phyloP scores from a whole-genome alignment of 2,888 invertebrate genomes.

The Agonopterix heracliana region DNA sequence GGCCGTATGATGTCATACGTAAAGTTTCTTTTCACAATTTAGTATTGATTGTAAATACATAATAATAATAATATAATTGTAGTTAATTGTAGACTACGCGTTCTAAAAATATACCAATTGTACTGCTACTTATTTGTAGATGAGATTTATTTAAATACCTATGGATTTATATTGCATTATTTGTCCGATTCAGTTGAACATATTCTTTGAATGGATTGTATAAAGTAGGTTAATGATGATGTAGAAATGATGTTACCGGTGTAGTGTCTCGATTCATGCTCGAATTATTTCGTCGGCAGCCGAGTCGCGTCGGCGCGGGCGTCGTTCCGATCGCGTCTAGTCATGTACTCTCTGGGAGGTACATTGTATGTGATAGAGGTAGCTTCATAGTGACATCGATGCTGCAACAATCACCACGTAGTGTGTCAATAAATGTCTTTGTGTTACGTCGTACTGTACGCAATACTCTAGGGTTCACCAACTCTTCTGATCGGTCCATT shows the following conservation, averaged over 20 bases:
- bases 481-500: conserved; percentile 33
- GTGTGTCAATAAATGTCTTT: conserved; percentile 35
- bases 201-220: conserved; percentile 52
- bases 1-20: conserved; percentile 63
- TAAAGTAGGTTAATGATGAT: conserved; percentile 64
- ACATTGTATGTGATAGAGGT: conserved; percentile 52
- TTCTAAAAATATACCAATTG: conserved; percentile 34
- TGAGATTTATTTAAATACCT: conserved; percentile 15
- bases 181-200: conserved; percentile 7
- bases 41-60: conserved; percentile 70
- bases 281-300: conserved; percentile 7
- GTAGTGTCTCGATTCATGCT: conserved; percentile 25
- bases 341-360: conserved; percentile 48
- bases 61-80: conserved; percentile 42
- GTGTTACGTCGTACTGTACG: background rate
- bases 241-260: conserved; percentile 27
- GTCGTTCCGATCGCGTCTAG: conserved; percentile 57
- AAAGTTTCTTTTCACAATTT: conserved; percentile 47
- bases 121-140: conserved; percentile 36
- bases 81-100: conserved; percentile 54
- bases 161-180: conserved; percentile 15
- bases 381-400: conserved; percentile 36
- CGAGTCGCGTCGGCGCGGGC: background rate
- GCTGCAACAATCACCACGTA: conserved; percentile 48
- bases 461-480: conserved; percentile 7